Base-by-base conservation (phyloP, 1,140 invertebrate species). In the Chelonus insularis region DNA sequence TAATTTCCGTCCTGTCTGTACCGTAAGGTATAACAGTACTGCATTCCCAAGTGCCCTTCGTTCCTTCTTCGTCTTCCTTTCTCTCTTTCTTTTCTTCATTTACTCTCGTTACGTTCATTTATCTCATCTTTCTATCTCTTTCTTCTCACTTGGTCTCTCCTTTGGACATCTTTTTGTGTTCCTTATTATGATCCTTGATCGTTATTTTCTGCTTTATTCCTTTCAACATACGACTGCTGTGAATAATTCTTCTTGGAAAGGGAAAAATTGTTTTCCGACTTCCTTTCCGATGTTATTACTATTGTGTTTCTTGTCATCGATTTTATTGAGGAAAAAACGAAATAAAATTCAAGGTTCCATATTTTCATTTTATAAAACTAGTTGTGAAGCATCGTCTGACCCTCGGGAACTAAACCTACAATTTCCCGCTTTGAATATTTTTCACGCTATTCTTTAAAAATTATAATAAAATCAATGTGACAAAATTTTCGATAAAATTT, bases 1-100 rank as follows among this genome's bases (percentile, higher is more conserved):
- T 79, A 80, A 80, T 80, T 80, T 80, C 72, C 77, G 76, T 78
- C 70, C 54, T 57, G 68, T 69, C 72, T 78, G 69, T 76, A 80
- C 77, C 77, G 78, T 76, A 76, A 78, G 76, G 70, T 64, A 76
- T 79, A 78, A 78, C 76, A 80, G 77, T 80, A 80, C 70, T 68
- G 75, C 78, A 78, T 78, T 78, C 77, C 73, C 56, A 16, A 71
- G 73, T 78, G 75, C 76, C 77, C 76, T 79, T 77, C 75, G 76
- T 68, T 50, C 36, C 57, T 18, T 60, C 45, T 34, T 43, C 23
- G 41, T 39, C 50, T 21, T 45, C 5, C 50, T 56, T 63, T 65
- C 51, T 57, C 60, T 64, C 59, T 61, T 59, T 60, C 68, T 60
- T 63, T 47, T 55, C 58, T 60, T 51, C 14, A 41, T 61, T 29